Base-by-base conservation (phyloP, 2,888 invertebrate genomes). In the Drosophila affinis region DNA sequence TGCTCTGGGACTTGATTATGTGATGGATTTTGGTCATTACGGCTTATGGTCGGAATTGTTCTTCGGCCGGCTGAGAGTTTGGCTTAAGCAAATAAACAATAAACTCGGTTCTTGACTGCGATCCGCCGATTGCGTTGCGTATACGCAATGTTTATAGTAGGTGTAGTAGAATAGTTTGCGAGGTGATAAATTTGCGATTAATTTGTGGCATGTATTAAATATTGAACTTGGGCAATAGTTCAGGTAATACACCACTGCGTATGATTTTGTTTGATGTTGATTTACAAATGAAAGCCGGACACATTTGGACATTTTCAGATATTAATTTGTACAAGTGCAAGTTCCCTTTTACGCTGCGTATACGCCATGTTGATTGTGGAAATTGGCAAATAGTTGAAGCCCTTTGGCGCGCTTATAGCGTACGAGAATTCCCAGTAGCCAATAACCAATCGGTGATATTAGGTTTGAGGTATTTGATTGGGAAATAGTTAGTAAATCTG, bases 21-120 rank as follows among this genome's bases (percentile, higher is more conserved):
- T 86, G 83, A 84, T 84, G 83, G 88, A 84, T 88, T 84, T 60
- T 58, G 63, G 62, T 71, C 88, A 75, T 84, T 87, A 78, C 44
- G 83, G 77, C 69, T 71, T 62, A 58, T 69, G 56, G 27, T 65
- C 67, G 34, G 67, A 77, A 71, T 80, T 76, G 76, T 78, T 76
- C 79, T 72, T 55, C 21, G 39, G 27, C 24, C 48, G 53, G 39
- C 7, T 39, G 39, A 45, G 47, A 48, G 44, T 34, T 34, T 47
- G 29, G 47, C 46, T 51, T 44, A 52, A 58, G 45, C 21, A 32
- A 52, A 47, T 56, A 64, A 64, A 58, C 54, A 18, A 46, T 21
- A 54, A 64, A 49, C 27, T 24, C 18, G 34, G 18, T n/a, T 14
- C 18, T 10, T 14, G 12, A 21, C 45, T 46, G 7, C 48, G n/a